These are phyloP conservation scores for Cydia amplana DNA, from an alignment of 1,140 invertebrate species.

Conservation along the genomic window DNA sequence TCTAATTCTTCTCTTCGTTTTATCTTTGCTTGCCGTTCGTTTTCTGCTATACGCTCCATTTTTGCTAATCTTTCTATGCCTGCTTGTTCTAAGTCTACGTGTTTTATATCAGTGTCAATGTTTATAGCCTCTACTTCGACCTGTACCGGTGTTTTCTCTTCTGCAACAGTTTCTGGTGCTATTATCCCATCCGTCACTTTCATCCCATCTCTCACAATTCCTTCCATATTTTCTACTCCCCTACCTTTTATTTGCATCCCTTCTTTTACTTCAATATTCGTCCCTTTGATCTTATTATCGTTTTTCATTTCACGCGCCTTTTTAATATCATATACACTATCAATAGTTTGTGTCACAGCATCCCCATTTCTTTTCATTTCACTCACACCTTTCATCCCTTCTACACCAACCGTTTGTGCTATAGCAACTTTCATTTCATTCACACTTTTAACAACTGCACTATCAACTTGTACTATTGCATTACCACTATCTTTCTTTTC, in stretches of 20 bases:
- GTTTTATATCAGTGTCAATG: background rate
- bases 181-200: background rate
- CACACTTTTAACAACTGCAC: too few species aligned
- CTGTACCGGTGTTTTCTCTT: background rate
- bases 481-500: too few species aligned
- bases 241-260: background rate
- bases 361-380: background rate
- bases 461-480: too few species aligned
- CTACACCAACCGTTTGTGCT: background rate
- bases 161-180: background rate
- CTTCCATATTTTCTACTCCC: background rate
- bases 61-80: background rate
- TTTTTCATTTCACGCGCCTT: background rate
- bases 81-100: background rate
- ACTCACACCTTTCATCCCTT: background rate
- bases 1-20: slow-evolving; percentile 8
- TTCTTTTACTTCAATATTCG: background rate
- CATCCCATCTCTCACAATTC: background rate
- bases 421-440: background rate
- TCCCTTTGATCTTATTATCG: background rate
- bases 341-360: background rate
- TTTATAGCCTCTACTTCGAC: background rate
- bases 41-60: slow-evolving; percentile 2
- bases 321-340: background rate
- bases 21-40: background rate